These are phyloP conservation scores for Paedocypris sp. DNA, from an alignment of 2,113 vertebrate species.

Conservation along the genomic window DNA sequence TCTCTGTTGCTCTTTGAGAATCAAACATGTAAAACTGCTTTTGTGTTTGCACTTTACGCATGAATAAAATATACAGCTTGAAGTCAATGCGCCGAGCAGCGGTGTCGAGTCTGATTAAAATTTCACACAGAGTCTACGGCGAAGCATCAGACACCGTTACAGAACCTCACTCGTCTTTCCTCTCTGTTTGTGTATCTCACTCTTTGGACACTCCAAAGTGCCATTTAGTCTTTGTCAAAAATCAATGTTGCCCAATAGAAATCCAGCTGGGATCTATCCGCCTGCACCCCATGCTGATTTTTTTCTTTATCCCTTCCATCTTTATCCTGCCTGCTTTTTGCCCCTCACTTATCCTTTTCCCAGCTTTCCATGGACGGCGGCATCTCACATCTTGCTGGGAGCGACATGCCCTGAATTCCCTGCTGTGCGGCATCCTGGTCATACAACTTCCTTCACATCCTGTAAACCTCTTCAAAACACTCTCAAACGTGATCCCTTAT, in stretches of 20 bases:
- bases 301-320: not conserved
- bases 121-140: slow-evolving; percentile 10
- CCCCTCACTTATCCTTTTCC: not conserved
- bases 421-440: not conserved
- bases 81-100: slow-evolving; percentile 2
- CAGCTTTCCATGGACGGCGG: slow-evolving; percentile 2
- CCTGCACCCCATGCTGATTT: not conserved
- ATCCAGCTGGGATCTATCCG: slow-evolving; percentile 9
- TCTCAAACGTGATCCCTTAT: not conserved
- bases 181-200: not conserved
- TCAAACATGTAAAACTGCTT: slow-evolving; percentile 15
- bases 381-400: not conserved
- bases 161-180: not conserved
- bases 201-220: not conserved
- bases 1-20: not conserved
- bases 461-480: not conserved
- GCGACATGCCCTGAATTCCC: slow-evolving; percentile 14
- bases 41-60: slow-evolving; percentile 18
- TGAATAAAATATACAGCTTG: slow-evolving; percentile 35
- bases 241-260: slow-evolving; percentile 16
- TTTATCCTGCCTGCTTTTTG: not conserved
- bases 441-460: not conserved
- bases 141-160: not conserved
- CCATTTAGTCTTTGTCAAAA: slow-evolving; percentile 9
- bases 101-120: slow-evolving; percentile 6